Conservation (phyloP, 2,888 invertebrate genomes). For the Platynereis dumerilii region DNA sequence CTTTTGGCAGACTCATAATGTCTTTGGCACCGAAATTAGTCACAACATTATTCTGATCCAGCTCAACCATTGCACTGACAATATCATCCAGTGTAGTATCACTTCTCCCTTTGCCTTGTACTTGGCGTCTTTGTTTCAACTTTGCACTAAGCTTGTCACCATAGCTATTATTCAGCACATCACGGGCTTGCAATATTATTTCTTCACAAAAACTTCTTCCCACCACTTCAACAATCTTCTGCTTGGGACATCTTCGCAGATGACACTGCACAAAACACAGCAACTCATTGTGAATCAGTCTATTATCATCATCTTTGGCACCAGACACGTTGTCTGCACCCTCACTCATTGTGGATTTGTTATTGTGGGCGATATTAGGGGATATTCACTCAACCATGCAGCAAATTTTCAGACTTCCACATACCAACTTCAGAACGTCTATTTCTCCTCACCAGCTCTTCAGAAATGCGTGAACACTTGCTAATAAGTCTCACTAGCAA, state of each 20-base stretch:
- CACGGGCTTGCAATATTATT: background rate
- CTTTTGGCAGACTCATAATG: background rate
- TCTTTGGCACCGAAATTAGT: background rate
- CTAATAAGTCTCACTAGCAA: no score
- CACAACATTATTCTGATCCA: background rate
- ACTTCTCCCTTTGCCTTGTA: background rate
- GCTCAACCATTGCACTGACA: background rate
- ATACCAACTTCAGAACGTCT: no score
- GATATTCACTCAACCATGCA: no score
- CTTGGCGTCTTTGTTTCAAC: background rate
- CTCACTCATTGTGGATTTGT: no score
- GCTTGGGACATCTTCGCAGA: background rate
- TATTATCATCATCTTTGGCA: background rate
- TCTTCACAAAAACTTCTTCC: background rate
- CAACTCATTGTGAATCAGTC: background rate
- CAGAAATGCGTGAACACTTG: no score
- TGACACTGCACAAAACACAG: background rate
- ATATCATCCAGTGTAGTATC: background rate
- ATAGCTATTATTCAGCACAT: background rate
- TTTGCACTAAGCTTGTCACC: background rate
- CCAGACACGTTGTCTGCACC: no score
- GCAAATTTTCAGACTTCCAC: no score
- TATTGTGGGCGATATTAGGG: no score
- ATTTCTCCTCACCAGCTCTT: no score
- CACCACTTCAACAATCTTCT: background rate